Evolutionary conservation across 2,113 vertebrate species (phyloP), one percentile per base, ranked within the genome.

Genomic region (Glaucidium brasilianum): DNA sequence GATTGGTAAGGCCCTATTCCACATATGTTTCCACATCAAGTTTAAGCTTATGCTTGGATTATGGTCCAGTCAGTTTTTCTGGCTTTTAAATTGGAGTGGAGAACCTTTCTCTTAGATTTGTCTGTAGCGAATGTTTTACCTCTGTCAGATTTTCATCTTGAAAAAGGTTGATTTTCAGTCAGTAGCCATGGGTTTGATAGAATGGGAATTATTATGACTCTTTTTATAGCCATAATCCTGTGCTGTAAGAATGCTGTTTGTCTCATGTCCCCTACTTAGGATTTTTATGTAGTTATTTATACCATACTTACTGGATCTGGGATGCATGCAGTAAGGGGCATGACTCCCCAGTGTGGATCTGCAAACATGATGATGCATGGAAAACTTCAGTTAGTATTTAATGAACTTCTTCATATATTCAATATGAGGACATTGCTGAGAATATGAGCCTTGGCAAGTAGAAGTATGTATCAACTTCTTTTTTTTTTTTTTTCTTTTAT

Each of bases 281-380:
- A 59, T 90, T 93, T 93, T 85, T 85, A 7, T 69, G 53, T 76
- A 47, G 84, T 91, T 96, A 92, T 68, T 92, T 94, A 66, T 79
- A 75, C 72, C 64, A 32, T 88, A 34, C 59, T 90, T 88, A 15
- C 59, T 89, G 63, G 67, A 74, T 92, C 75, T 93, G 72, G 72
- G 85, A 50, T 85, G 80, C 62, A 47, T 53, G 80, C 0, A 0
- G 77, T 83, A 89, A 88, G 91, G 80, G 86, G 77, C 86, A 82
- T 62, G 92, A 92, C 86, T 94, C 45, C n/a, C 69, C 27, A 60
- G 39, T 56, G 64, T 78, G 86, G 43, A 64, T 85, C 60, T 85
- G 76, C 53, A 84, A 75, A 56, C 58, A 75, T 69, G 53, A 68
- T 41, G 49, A 49, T 89, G 77, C 73, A 68, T 88, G 73, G 73